phyloP scores from a whole-genome alignment of 2,113 vertebrate species.

The Cebidichthys violaceus region DNA sequence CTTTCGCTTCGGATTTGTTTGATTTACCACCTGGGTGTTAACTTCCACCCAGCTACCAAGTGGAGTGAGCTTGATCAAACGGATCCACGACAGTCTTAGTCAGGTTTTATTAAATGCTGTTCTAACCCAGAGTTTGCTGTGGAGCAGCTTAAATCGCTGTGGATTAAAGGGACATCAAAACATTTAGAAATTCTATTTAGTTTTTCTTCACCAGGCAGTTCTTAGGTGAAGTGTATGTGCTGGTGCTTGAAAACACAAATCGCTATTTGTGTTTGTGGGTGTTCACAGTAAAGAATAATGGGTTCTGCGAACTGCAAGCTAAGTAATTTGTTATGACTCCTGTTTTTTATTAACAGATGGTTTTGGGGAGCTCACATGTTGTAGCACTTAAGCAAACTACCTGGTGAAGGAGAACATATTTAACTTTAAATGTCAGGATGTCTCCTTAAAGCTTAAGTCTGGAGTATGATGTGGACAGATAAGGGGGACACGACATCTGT shows the following conservation, averaged over 20 bases:
- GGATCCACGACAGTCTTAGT: neutral
- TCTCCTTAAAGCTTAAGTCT: constrained; percentile 55
- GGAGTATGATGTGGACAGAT: constrained; percentile 59
- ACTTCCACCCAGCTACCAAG: constrained; percentile 10
- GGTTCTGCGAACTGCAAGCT: neutral
- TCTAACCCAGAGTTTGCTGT: constrained; percentile 69
- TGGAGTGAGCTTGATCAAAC: constrained; percentile 11
- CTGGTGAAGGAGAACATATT: constrained; percentile 43
- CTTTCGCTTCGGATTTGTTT: constrained; percentile 13
- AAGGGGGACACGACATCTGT: constrained; percentile 63
- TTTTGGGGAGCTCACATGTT: constrained; percentile 1
- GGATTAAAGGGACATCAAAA: constrained; percentile 53
- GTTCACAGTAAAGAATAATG: constrained; percentile 1
- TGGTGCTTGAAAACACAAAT: neutral
- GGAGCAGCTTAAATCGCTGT: constrained; percentile 33
- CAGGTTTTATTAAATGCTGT: neutral
- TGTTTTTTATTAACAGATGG: neutral
- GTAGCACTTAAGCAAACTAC: constrained; percentile 18
- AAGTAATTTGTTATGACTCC: neutral
- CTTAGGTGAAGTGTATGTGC: neutral
- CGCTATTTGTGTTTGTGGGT: neutral
- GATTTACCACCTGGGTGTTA: neutral
- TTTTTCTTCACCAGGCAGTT: constrained; percentile 49
- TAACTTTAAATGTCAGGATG: constrained; percentile 65
- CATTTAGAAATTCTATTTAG: constrained; percentile 41